Base-by-base conservation (phyloP, 2,888 invertebrate species). In the Acholoe squamosa region DNA sequence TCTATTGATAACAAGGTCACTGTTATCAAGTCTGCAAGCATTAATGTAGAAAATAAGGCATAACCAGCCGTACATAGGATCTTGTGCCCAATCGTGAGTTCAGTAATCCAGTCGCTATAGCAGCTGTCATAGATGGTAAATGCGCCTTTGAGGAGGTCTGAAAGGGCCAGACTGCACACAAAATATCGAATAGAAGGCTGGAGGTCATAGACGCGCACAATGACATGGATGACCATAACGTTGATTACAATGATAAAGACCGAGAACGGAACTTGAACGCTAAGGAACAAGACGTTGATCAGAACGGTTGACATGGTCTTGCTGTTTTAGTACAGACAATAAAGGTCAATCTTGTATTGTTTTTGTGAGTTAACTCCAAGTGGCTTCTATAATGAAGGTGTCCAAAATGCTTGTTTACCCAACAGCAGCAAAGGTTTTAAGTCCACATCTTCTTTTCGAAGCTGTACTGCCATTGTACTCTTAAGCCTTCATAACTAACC, bases 101-200 rank as follows among this genome's bases (percentile, higher is more conserved):
- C 19, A 1, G 19, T 33, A 43, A 84, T 84, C 84, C 84, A 84
- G 84, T 84, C 84, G 22, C 43, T 51, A 43, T 84, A 84, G 51
- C 43, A 51, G n/a, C 43, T 51, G 25, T 84, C 84, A 84, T 84
- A 84, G 1, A 84, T 84, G 1, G 84, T 84, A 22, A 34, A 84
- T 14, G 43, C 84, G 19, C 84, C 84, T 43, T 84, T 84, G 34
- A 84, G 84, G 0, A 84, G 84, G 43, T 84, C 84, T 7, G 84
- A 84, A 3, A 84, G 16, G 25, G 84, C 84, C 1, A 84, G 84
- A 43, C 84, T 84, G 34, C 84, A 84, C 0, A 84, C 84, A 84
- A 84, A 84, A 22, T 84, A 84, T 7, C 84, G 84, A 33, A 84
- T 84, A 43, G 84, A 84, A 1, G 84, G 84, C 84, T 34, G 84